Conservation (phyloP, 23 tunicate species). For the Diplosoma virens region DNA sequence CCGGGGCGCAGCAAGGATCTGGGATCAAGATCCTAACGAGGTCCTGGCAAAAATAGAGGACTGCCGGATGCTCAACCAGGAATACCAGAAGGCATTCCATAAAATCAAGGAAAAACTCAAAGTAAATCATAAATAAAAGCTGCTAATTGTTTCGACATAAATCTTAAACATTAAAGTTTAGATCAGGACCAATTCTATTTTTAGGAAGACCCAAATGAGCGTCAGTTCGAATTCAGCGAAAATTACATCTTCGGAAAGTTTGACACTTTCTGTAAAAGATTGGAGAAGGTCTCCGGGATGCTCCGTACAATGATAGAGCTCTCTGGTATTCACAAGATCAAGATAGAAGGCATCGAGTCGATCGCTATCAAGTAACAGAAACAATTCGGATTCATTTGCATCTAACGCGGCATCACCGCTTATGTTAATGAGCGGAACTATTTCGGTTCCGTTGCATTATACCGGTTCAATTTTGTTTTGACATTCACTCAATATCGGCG, state of each 20-base stretch:
- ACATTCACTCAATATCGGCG: no score
- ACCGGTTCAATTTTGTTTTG: no score
- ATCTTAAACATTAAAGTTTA: no score
- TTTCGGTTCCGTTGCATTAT: no score
- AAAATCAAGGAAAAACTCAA: constrained; percentile 61
- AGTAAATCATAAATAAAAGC: no score
- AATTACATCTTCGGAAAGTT: constrained; percentile 90
- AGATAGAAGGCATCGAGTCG: constrained; percentile 79
- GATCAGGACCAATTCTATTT: no score
- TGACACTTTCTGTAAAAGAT: constrained; percentile 75
- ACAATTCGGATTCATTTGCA: no score
- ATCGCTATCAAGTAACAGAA: constrained; percentile 70
- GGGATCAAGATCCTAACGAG: constrained; percentile 67
- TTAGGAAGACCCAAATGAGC: constrained; percentile 63
- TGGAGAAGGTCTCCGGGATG: constrained; percentile 65
- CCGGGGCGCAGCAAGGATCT: constrained; percentile 66
- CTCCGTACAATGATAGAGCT: constrained; percentile 68
- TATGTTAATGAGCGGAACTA: no score
- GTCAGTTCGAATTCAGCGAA: constrained; percentile 87
- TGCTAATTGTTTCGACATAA: no score
- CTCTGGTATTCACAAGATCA: constrained; percentile 46
- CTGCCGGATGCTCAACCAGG: constrained; percentile 56
- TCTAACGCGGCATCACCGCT: no score
- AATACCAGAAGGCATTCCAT: constrained; percentile 70
- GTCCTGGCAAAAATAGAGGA: constrained; percentile 56